Evolutionary conservation across 2,888 invertebrate genomes (phyloP).

Genomic region (Drosophila greeni): DNA sequence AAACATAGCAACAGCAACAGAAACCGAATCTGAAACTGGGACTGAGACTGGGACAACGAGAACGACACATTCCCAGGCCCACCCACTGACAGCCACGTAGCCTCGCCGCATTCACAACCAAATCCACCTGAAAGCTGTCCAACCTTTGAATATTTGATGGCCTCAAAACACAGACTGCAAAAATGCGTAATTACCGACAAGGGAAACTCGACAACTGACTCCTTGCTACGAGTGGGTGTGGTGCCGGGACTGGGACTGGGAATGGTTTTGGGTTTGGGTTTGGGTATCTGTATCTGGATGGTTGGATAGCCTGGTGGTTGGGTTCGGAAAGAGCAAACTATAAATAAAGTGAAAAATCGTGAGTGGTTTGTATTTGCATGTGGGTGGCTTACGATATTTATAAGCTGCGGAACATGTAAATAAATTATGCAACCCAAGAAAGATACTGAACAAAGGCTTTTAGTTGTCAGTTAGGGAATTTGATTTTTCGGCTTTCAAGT

Average conservation of each 20-base stretch:
- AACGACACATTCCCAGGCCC: slow-evolving; percentile 17
- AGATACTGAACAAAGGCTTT: slow-evolving; percentile 5
- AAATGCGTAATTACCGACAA: slow-evolving; percentile 61
- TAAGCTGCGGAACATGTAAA: slow-evolving; percentile 14
- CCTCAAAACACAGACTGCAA: slow-evolving; percentile 38
- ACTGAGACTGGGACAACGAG: slow-evolving; percentile 13
- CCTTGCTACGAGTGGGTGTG: slow-evolving; percentile 9
- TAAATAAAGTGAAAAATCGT: slow-evolving; percentile 36
- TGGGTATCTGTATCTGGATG: not conserved
- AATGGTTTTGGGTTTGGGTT: too few species aligned
- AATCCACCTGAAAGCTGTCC: slow-evolving; percentile 14
- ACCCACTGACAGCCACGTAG: slow-evolving; percentile 5
- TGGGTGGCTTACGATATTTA: slow-evolving; percentile 30
- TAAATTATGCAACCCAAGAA: slow-evolving; percentile 17
- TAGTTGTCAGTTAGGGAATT: not conserved
- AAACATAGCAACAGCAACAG: too few species aligned
- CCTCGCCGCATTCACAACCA: not conserved
- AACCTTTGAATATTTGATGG: slow-evolving; percentile 37
- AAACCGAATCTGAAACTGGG: not conserved
- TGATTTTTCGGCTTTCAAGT: not conserved
- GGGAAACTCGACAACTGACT: slow-evolving; percentile 57
- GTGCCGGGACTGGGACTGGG: too few species aligned
- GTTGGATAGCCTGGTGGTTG: not conserved
- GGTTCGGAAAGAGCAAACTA: slow-evolving; percentile 21
- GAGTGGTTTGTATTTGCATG: slow-evolving; percentile 19